A percentile compares a stretch with the other conserved stretches of the same genome.
Evolutionary conservation across 2,797 vertebrate species (phyloP).

Genomic region (Sandelia bainsii): DNA sequence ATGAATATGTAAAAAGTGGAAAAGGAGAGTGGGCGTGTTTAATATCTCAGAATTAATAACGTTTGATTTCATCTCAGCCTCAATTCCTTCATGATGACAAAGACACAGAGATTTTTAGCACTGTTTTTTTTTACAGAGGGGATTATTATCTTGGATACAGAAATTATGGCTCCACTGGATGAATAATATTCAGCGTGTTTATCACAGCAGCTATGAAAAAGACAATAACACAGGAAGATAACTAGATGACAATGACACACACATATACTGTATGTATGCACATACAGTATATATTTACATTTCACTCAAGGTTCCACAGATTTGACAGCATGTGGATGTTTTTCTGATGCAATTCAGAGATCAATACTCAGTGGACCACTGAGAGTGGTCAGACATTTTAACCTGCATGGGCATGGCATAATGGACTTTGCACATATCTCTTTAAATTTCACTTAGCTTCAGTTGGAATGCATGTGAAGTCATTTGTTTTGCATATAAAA

Average conservation of each 20-base stretch:
- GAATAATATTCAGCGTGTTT: conserved; percentile 40
- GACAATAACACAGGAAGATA: conserved; percentile 35
- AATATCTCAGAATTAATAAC: conserved; percentile 79
- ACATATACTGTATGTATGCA: not conserved
- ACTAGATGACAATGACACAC: conserved; percentile 23
- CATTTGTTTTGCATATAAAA: not conserved
- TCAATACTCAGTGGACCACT: conserved; percentile 51
- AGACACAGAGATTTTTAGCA: conserved; percentile 1
- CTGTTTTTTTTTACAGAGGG: conserved; percentile 35
- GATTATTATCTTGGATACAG: conserved; percentile 48
- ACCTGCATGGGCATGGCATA: conserved; percentile 33
- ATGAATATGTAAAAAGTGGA: conserved; percentile 78
- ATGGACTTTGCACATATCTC: not conserved
- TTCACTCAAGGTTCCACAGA: not conserved
- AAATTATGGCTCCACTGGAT: conserved; percentile 37
- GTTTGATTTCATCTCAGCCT: conserved; percentile 61
- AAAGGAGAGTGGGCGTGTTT: conserved; percentile 73
- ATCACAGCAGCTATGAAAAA: conserved; percentile 24
- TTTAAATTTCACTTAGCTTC: conserved; percentile 16
- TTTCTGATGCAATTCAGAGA: conserved; percentile 48
- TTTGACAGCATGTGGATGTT: conserved; percentile 9
- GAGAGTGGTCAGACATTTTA: conserved; percentile 48
- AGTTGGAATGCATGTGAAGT: not conserved
- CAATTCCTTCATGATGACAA: conserved; percentile 33
- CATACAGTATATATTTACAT: conserved; percentile 10